phyloP scores from a whole-genome alignment of 2,113 vertebrate species.

The Leucopsar rothschildi region DNA sequence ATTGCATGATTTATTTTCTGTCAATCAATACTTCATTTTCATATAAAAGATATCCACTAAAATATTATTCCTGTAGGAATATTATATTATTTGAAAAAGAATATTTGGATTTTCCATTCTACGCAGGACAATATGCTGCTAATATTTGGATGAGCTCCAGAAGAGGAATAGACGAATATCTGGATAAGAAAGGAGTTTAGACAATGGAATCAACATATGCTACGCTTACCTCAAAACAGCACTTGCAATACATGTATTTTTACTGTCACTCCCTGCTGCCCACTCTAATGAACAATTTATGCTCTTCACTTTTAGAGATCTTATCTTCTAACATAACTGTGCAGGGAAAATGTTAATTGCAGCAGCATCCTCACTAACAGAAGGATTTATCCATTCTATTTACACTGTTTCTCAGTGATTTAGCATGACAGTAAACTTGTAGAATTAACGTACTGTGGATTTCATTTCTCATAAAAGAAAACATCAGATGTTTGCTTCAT shows the following conservation, averaged over 20 bases:
- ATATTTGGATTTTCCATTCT: background rate
- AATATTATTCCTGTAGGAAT: background rate
- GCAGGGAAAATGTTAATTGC: background rate
- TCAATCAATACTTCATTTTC: background rate
- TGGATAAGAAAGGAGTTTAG: background rate
- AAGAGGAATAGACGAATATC: background rate
- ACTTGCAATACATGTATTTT: background rate
- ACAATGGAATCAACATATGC: background rate
- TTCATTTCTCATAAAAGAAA: background rate
- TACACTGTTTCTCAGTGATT: background rate
- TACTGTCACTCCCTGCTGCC: background rate
- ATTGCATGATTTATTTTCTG: background rate
- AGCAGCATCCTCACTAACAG: background rate
- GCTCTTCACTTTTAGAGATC: background rate
- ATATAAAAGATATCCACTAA: background rate
- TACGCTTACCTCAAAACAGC: background rate
- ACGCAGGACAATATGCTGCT: background rate
- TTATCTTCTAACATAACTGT: background rate
- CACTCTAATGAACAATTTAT: background rate
- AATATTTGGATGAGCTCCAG: background rate
- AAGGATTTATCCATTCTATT: background rate
- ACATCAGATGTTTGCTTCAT: background rate
- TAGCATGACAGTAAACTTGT: background rate
- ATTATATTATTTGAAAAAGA: background rate
- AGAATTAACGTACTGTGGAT: background rate